These are phyloP conservation scores for Jacana jacana DNA, from an alignment of 2,113 vertebrate genomes.

Conservation along the genomic window DNA sequence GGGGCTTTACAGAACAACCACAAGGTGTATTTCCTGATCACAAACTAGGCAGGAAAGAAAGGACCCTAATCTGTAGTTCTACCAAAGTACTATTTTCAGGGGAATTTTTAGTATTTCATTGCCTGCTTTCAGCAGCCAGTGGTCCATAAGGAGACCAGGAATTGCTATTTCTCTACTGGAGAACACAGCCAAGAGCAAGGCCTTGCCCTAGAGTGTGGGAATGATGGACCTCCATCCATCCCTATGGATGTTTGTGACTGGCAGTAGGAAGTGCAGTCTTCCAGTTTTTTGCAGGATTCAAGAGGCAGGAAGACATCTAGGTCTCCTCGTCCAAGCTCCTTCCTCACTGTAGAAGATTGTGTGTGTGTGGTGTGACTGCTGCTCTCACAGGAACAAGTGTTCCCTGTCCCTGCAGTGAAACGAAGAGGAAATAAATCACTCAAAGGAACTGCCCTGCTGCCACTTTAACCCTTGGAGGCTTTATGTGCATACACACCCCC, in stretches of 20 bases:
- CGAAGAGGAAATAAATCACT: not conserved
- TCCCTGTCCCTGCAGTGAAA: not conserved
- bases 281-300: not conserved
- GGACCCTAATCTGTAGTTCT: not conserved
- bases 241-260: not conserved
- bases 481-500: not conserved
- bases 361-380: not conserved
- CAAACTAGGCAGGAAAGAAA: not conserved
- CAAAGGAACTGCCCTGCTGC: not conserved
- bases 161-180: not conserved
- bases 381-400: not conserved
- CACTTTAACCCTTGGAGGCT: not conserved
- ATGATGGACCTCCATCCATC: not conserved
- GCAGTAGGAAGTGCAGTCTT: not conserved
- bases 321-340: not conserved
- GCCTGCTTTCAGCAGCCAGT: not conserved
- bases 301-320: not conserved
- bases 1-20: not conserved
- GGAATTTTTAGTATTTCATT: not conserved
- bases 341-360: accelerated
- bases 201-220: not conserved
- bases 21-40: not conserved
- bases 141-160: not conserved
- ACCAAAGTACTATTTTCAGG: not conserved
- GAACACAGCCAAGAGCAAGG: not conserved